These are phyloP conservation scores for Biston stratarius DNA, from an alignment of 2,888 invertebrate genomes.

Conservation along the genomic window DNA sequence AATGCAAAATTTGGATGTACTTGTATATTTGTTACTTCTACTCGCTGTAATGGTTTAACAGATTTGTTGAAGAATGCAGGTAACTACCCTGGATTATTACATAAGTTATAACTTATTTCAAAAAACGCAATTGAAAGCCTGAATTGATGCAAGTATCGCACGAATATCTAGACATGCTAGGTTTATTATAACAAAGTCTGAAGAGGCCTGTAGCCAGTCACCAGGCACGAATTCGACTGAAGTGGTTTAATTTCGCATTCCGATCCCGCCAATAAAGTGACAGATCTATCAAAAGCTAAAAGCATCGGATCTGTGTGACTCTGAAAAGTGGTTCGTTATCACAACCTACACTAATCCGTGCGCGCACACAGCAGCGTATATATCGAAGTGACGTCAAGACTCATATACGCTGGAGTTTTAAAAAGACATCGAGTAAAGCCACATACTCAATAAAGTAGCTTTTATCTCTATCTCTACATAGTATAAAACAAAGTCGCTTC, in stretches of 20 bases:
- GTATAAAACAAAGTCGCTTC: too few relatives aligned
- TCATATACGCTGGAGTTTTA: background rate
- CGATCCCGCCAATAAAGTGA: constrained; percentile 43
- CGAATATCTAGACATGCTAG: too few relatives aligned
- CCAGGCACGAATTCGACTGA: constrained; percentile 11
- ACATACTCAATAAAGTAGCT: too few relatives aligned
- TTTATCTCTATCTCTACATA: too few relatives aligned
- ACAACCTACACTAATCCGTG: background rate
- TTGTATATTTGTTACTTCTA: too few relatives aligned
- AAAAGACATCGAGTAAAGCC: background rate
- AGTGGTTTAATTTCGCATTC: constrained; percentile 37
- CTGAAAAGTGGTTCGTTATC: constrained; percentile 41
- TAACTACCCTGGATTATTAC: too few relatives aligned
- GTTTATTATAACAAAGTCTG: background rate
- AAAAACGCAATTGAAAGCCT: too few relatives aligned
- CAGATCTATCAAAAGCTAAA: constrained; percentile 49
- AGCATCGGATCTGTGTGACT: constrained; percentile 40
- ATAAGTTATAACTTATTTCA: too few relatives aligned
- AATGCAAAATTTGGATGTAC: too few relatives aligned
- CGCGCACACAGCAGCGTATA: background rate
- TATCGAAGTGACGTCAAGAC: background rate
- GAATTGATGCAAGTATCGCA: too few relatives aligned
- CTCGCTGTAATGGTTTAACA: too few relatives aligned
- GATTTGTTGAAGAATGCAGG: too few relatives aligned
- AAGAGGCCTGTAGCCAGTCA: background rate